Evolutionary conservation across 1,140 invertebrate species (phyloP), one percentile per base, ranked within the genome.

Genomic region (Tenebrio molitor): DNA sequence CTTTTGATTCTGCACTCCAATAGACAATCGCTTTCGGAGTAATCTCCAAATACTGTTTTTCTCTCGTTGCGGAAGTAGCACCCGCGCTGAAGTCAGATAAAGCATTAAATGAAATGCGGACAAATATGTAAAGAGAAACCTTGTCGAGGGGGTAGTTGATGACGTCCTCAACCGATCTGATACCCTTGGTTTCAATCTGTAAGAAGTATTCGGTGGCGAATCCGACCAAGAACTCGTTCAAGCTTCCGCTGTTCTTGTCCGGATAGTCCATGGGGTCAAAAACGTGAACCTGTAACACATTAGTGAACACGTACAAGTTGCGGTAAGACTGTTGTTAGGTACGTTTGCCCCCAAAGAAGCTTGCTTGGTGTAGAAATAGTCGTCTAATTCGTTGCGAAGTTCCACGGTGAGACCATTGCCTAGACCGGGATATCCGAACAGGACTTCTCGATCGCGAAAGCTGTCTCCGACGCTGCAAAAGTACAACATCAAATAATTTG

Each of bases 11-110:
- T 84, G 75, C 89, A 90, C 14, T 84, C 80, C 0, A 87, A 81
- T 1, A 89, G 83, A 73, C 89, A 90, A 36, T 88, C 83, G 73
- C 86, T 88, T 74, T 86, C 87, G 15, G 85, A 87, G 74, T 89
- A 90, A 71, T 80, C 69, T 0, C 80, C 74, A 1, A 79, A 77
- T 39, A 81, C 84, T 1, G 81, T 66, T 0, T 76, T 65, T 1
- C 50, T 62, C 65, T 89, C 88, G 58, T 86, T 79, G 0, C 79
- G 64, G 71, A 89, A 89, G 1, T 86, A 80, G 71, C 89, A 90
- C 19, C 85, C 82, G 29, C 88, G 81, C 83, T 88, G 79, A 12
- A 77, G 44, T 0, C 75, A 15, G 16, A 16, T 65, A 12, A 36
- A 44, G n/a, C n/a, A n/a, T n/a, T n/a, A 21, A 41, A 19, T 2